phyloP scores from a whole-genome alignment of 2,888 invertebrate genomes.

The Amphipoea lucens region DNA sequence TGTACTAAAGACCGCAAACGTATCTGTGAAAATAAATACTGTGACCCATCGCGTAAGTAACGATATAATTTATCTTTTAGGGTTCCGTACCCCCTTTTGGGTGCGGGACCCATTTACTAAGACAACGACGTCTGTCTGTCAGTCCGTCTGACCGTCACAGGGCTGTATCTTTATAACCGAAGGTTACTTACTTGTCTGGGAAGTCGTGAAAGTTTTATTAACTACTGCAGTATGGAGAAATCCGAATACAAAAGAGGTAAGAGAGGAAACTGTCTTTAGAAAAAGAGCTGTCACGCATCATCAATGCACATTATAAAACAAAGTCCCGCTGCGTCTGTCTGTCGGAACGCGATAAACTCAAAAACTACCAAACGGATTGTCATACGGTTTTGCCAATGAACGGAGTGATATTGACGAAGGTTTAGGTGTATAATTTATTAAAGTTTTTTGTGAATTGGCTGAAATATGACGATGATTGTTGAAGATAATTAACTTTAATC shows the following conservation, averaged over 20 bases:
- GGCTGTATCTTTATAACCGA: neutral
- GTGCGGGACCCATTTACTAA: neutral
- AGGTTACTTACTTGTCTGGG: neutral
- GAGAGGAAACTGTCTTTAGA: neutral
- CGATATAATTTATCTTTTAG: neutral
- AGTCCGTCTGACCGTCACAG: neutral
- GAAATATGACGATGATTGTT: neutral
- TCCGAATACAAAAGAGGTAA: neutral
- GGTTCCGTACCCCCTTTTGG: too few species aligned
- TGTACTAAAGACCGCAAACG: neutral
- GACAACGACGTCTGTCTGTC: neutral
- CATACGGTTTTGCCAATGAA: neutral
- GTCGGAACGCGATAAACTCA: neutral
- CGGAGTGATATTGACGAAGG: neutral
- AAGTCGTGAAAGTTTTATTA: neutral
- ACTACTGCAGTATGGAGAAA: neutral
- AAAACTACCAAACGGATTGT: neutral
- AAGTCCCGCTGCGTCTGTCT: neutral
- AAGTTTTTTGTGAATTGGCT: neutral
- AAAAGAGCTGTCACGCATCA: neutral
- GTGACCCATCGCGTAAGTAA: neutral
- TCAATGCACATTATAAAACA: neutral
- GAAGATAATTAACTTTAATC: neutral
- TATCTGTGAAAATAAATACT: neutral
- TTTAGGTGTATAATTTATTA: too few species aligned